These are phyloP conservation scores for Drosophila sp. DNA, from an alignment of 1,140 invertebrate genomes.

Conservation along the genomic window DNA sequence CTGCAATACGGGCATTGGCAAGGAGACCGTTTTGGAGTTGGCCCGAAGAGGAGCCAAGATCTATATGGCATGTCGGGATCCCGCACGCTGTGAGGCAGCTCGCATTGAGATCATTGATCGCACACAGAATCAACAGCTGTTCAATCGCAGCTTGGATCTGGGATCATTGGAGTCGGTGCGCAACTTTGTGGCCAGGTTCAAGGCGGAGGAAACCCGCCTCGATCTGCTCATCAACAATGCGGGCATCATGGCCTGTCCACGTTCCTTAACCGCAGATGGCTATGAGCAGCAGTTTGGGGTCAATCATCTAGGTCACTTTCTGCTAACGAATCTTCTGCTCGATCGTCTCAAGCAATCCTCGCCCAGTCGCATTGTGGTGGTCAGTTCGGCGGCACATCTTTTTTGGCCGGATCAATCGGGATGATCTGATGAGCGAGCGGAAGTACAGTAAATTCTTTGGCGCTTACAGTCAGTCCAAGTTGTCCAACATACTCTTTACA, in stretches of 20 bases:
- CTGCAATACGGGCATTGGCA: slow-evolving; percentile 96
- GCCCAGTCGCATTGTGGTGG: slow-evolving; percentile 86
- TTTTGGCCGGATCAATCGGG: slow-evolving; percentile 88
- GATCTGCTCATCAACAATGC: slow-evolving; percentile 97
- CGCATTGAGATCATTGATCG: slow-evolving; percentile 85
- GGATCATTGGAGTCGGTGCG: slow-evolving; percentile 89
- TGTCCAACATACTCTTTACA: slow-evolving; percentile 91
- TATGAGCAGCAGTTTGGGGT: slow-evolving; percentile 92
- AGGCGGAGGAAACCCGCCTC: slow-evolving; percentile 87
- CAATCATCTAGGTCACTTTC: slow-evolving; percentile 93
- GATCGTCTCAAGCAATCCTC: slow-evolving; percentile 86
- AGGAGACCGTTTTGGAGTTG: slow-evolving; percentile 92
- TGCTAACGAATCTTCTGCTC: slow-evolving; percentile 92
- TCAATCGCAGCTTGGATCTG: slow-evolving; percentile 90
- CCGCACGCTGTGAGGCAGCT: slow-evolving; percentile 89
- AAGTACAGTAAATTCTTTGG: slow-evolving; percentile 86
- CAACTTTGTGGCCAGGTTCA: slow-evolving; percentile 82
- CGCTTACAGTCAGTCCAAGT: slow-evolving; percentile 90
- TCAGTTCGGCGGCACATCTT: slow-evolving; percentile 81
- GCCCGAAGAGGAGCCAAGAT: slow-evolving; percentile 91
- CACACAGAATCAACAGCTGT: slow-evolving; percentile 85
- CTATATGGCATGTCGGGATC: slow-evolving; percentile 94
- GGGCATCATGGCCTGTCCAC: slow-evolving; percentile 91
- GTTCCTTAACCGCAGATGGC: slow-evolving; percentile 89
- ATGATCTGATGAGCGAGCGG: slow-evolving; percentile 88